phyloP scores from a whole-genome alignment of 2,113 vertebrate species.

The Tretioscincus oriximinensis region DNA sequence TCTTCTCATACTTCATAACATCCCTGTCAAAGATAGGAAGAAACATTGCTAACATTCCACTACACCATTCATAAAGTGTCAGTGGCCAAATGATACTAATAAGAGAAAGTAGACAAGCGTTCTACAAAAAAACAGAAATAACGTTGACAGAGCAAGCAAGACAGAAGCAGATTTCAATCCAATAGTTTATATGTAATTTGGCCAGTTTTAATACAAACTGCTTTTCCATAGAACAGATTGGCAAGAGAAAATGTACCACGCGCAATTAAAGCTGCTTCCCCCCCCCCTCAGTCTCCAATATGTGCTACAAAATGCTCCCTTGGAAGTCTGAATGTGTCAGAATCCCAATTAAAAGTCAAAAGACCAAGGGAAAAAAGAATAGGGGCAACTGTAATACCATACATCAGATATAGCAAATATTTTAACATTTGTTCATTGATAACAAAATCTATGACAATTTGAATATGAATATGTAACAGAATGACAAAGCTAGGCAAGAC shows the following conservation, averaged over 20 bases:
- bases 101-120: background rate
- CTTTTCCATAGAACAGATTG: background rate
- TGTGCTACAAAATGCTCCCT: background rate
- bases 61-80: background rate
- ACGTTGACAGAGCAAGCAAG: background rate
- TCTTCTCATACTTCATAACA: background rate
- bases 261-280: background rate
- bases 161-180: background rate
- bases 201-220: background rate
- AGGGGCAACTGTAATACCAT: background rate
- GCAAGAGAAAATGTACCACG: background rate
- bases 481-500: background rate
- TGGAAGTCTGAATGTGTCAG: background rate
- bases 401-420: background rate
- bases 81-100: background rate
- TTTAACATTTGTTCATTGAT: background rate
- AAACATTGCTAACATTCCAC: background rate
- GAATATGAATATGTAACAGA: background rate
- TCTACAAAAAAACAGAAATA: background rate
- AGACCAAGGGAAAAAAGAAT: background rate
- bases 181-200: background rate
- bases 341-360: background rate
- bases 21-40: background rate
- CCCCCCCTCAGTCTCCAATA: background rate
- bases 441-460: background rate